These are phyloP conservation scores for Volucella bombylans DNA, from an alignment of 2,888 invertebrate species.

Conservation along the genomic window DNA sequence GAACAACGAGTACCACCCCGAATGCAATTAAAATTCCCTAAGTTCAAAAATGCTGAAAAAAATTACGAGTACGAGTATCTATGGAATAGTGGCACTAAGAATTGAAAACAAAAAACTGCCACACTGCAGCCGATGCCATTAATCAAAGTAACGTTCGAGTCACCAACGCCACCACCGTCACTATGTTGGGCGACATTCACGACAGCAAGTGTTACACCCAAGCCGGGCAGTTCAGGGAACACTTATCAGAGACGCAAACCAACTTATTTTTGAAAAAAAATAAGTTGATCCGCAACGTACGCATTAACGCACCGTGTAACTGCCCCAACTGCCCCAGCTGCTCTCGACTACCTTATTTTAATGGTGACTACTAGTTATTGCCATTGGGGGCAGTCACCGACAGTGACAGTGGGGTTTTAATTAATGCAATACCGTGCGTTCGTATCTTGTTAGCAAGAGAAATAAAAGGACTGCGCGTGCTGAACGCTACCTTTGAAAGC, in stretches of 20 bases:
- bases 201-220: conserved; percentile 48
- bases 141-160: conserved; percentile 45
- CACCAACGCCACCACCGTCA: conserved; percentile 4
- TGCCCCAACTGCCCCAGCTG: conserved; percentile 54
- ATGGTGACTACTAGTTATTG: conserved; percentile 66
- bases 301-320: conserved; percentile 63
- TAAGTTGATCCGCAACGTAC: conserved; percentile 23
- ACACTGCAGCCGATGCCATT: no score
- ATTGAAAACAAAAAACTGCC: conserved; percentile 12
- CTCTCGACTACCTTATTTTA: conserved; percentile 62
- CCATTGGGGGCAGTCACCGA: conserved; percentile 51
- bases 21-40: conserved; percentile 62
- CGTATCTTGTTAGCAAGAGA: conserved; percentile 4
- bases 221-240: conserved; percentile 29
- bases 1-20: no score
- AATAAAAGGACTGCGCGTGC: conserved; percentile 66
- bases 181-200: not conserved
- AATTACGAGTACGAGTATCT: not conserved
- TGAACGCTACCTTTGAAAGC: conserved; percentile 57
- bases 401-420: conserved; percentile 46
- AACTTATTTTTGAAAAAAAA: not conserved
- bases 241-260: conserved; percentile 9
- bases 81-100: not conserved
- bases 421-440: conserved; percentile 43
- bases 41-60: conserved; percentile 21